phyloP scores from a whole-genome alignment of 2,888 invertebrate species.

The Patella caerulea region DNA sequence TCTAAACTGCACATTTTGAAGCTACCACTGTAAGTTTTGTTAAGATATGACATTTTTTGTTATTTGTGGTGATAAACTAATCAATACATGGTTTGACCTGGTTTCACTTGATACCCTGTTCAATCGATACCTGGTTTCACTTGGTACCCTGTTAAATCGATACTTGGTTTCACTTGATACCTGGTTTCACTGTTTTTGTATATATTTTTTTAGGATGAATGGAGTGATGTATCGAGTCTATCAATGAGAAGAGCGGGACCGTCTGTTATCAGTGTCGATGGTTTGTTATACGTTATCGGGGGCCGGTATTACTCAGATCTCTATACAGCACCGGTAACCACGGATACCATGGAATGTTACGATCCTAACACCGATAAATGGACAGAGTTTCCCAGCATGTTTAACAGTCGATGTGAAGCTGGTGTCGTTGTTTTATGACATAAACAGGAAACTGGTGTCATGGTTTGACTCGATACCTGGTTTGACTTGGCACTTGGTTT shows the following conservation, averaged over 20 bases:
- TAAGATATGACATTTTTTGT: too few relatives aligned
- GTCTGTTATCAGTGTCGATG: constrained; percentile 86
- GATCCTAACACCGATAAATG: constrained; percentile 85
- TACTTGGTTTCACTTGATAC: too few relatives aligned
- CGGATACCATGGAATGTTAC: constrained; percentile 87
- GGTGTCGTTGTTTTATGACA: constrained; percentile 49
- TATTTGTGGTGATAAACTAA: too few relatives aligned
- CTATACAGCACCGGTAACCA: constrained; percentile 73
- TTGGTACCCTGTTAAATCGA: too few relatives aligned
- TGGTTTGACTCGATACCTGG: too few relatives aligned
- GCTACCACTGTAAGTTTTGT: too few relatives aligned
- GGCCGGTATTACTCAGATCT: constrained; percentile 79
- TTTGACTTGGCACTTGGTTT: too few relatives aligned
- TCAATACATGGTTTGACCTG: too few relatives aligned
- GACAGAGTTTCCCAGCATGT: constrained; percentile 84
- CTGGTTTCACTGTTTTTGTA: constrained; percentile 2
- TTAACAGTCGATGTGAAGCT: constrained; percentile 82
- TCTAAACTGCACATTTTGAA: too few relatives aligned
- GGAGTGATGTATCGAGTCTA: constrained; percentile 82
- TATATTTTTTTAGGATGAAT: constrained; percentile 72
- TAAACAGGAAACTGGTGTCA: background rate
- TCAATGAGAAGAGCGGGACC: constrained; percentile 87
- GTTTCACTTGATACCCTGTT: too few relatives aligned
- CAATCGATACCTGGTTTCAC: too few relatives aligned
- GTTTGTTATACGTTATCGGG: constrained; percentile 90